A percentile compares a stretch with the other conserved stretches of the same genome.
Evolutionary conservation across 1,140 invertebrate species (phyloP).

Genomic region (Drosophila miranda): DNA sequence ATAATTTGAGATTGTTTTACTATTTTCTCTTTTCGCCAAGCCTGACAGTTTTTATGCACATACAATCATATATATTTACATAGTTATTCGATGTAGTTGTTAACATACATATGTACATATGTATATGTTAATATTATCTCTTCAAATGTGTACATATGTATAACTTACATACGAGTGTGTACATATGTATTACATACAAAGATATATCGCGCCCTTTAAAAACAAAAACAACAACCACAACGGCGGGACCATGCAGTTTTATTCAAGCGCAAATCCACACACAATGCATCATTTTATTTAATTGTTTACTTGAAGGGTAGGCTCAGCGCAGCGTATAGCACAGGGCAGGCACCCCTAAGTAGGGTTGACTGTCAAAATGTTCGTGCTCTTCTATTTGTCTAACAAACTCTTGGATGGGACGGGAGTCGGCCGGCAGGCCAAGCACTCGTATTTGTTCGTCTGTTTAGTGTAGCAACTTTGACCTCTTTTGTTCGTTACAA

Average conservation of each 20-base stretch:
- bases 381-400: constrained; percentile 36
- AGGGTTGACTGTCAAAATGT: constrained; percentile 52
- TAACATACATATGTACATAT: no score
- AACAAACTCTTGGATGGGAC: constrained; percentile 8
- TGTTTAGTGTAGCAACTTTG: constrained; percentile 72
- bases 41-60: no score
- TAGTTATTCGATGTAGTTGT: no score
- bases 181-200: background rate
- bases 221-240: constrained; percentile 24
- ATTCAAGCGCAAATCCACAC: constrained; percentile 48
- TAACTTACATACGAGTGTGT: background rate
- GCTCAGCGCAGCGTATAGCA: constrained; percentile 10
- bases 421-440: background rate
- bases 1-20: no score
- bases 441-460: constrained; percentile 18
- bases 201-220: constrained; percentile 40
- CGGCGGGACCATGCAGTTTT: constrained; percentile 31
- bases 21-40: no score
- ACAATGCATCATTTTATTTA: constrained; percentile 56
- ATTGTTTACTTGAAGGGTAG: constrained; percentile 60
- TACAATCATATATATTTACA: no score
- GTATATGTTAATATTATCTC: background rate
- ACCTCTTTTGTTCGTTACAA: constrained; percentile 70
- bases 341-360: constrained; percentile 50
- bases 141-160: background rate